Evolutionary conservation across 2,888 invertebrate genomes (phyloP).

Genomic region (Xylota segnis): DNA sequence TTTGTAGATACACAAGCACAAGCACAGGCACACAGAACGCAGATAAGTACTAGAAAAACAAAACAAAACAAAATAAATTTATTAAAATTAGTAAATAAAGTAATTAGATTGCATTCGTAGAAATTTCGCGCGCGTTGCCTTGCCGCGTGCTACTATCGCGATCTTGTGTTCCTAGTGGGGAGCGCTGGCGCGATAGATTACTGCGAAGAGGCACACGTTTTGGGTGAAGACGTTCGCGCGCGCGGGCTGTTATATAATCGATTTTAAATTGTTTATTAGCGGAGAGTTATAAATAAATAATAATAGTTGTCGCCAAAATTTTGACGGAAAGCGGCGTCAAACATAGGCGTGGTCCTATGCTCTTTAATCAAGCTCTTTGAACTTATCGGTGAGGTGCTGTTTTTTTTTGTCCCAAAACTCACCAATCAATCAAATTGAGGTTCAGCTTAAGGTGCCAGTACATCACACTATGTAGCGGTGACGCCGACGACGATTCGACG

Average conservation of each 20-base stretch:
- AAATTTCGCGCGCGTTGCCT: constrained; percentile 36
- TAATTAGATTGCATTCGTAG: constrained; percentile 56
- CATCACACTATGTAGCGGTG: constrained; percentile 16
- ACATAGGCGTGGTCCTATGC: background rate
- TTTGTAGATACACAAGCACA: constrained; percentile 25
- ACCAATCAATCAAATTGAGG: constrained; percentile 45
- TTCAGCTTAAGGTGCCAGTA: constrained; percentile 35
- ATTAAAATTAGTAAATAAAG: constrained; percentile 55
- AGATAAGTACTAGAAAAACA: constrained; percentile 55
- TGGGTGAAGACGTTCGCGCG: constrained; percentile 5
- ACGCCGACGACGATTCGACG: background rate
- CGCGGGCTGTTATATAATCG: background rate
- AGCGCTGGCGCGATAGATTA: constrained; percentile 5
- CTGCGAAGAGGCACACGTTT: constrained; percentile 19
- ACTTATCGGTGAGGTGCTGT: constrained; percentile 1
- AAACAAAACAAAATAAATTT: constrained; percentile 24
- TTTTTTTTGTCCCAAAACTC: background rate
- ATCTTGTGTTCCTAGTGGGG: constrained; percentile 21
- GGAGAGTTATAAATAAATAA: background rate
- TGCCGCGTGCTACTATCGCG: constrained; percentile 43
- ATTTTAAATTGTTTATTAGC: constrained; percentile 21
- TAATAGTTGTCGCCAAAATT: constrained; percentile 18
- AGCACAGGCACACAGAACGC: constrained; percentile 18
- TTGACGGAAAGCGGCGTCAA: background rate
- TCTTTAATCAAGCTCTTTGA: background rate